These are phyloP conservation scores for Anguilla japonica DNA, from an alignment of 2,113 vertebrate genomes.

Conservation along the genomic window DNA sequence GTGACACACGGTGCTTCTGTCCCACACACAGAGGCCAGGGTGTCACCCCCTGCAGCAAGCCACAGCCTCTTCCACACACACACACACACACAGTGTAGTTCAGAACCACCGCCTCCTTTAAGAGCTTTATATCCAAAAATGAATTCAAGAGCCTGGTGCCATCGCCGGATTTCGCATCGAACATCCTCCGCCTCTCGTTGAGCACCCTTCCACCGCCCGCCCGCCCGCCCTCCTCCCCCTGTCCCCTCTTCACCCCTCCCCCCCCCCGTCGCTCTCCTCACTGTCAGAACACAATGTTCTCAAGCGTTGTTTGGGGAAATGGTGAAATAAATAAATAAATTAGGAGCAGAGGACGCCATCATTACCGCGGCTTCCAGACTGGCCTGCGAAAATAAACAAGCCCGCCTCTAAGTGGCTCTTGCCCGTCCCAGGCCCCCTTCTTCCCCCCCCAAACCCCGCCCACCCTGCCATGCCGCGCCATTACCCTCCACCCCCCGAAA, in stretches of 20 bases:
- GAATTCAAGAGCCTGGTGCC: not conserved
- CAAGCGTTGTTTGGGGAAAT: constrained; percentile 54
- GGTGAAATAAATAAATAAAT: constrained; percentile 66
- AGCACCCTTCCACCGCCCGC: not conserved
- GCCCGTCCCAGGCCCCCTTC: constrained; percentile 5
- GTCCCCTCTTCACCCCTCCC: not conserved
- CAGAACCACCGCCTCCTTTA: not conserved
- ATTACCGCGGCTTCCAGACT: constrained; percentile 43
- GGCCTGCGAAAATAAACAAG: constrained; percentile 58
- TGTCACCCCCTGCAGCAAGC: not conserved
- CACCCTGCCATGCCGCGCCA: not conserved
- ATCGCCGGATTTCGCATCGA: not conserved
- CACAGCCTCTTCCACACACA: not conserved
- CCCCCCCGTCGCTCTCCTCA: constrained; percentile 16
- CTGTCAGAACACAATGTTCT: constrained; percentile 54
- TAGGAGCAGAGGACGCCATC: constrained; percentile 48
- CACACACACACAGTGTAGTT: not conserved
- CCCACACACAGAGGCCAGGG: not conserved
- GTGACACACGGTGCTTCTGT: not conserved
- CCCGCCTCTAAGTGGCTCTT: constrained; percentile 25
- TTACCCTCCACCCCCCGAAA: not conserved
- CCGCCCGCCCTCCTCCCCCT: constrained; percentile 11
- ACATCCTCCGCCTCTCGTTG: not conserved
- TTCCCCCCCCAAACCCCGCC: not conserved
- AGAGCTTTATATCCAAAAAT: not conserved